Evolutionary conservation across 2,113 vertebrate species (phyloP).

Genomic region (Onychorhynchus coronatus): DNA sequence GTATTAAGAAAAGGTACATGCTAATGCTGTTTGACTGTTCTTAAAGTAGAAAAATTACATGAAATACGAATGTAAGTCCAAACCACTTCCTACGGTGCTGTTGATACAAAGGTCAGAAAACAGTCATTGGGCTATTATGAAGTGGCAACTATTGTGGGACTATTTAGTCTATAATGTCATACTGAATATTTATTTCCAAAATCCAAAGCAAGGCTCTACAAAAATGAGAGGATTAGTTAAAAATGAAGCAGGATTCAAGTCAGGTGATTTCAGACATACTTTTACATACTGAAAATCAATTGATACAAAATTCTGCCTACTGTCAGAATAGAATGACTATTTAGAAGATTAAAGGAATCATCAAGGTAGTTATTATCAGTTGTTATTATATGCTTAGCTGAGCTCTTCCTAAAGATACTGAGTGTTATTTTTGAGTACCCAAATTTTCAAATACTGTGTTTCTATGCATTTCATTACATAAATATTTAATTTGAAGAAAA

Average conservation of each 20-base stretch:
- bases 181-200: background rate
- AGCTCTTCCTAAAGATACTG: background rate
- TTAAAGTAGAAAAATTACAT: background rate
- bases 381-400: background rate
- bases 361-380: background rate
- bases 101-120: background rate
- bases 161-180: background rate
- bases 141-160: background rate
- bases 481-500: background rate
- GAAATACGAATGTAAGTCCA: background rate
- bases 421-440: background rate
- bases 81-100: background rate
- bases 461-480: background rate
- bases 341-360: background rate
- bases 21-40: background rate
- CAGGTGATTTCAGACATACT: background rate
- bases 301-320: background rate
- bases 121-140: background rate
- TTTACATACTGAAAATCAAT: background rate
- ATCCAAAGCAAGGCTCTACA: background rate
- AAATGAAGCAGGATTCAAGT: background rate
- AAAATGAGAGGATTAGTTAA: background rate
- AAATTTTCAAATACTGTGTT: background rate
- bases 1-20: background rate
- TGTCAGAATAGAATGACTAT: background rate